Evolutionary conservation across 2,113 vertebrate species (phyloP).

Genomic region (Smithornis capensis): DNA sequence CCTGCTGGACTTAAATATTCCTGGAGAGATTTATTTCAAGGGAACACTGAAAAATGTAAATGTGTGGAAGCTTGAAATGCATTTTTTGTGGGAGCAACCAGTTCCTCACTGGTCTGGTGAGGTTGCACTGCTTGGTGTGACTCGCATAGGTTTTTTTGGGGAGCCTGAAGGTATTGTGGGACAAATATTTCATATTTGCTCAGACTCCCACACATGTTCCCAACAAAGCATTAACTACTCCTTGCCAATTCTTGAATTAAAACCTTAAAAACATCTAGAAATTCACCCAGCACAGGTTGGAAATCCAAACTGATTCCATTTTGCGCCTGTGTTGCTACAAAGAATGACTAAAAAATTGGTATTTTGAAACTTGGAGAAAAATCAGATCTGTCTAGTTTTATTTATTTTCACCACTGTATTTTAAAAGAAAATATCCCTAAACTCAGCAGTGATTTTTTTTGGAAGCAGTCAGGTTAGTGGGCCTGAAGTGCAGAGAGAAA

Average conservation of each 20-base stretch:
- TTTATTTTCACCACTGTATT: not conserved
- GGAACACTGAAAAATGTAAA: conserved; percentile 24
- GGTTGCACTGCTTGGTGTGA: not conserved
- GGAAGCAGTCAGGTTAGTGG: not conserved
- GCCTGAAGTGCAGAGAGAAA: not conserved
- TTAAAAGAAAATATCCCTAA: not conserved
- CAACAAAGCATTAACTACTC: too few species aligned
- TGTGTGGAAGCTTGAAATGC: not conserved
- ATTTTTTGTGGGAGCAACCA: not conserved
- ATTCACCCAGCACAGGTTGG: fast-evolving
- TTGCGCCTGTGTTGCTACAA: not conserved
- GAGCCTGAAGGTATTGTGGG: not conserved
- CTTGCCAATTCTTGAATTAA: not conserved
- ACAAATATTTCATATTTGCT: not conserved
- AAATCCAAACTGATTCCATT: not conserved
- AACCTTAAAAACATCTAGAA: not conserved
- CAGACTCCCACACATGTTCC: fast-evolving
- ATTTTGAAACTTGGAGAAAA: not conserved
- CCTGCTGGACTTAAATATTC: conserved; percentile 32
- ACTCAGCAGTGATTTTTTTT: not conserved
- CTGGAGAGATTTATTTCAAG: conserved; percentile 29
- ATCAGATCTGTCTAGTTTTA: not conserved
- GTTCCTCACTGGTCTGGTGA: not conserved
- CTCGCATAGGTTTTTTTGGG: not conserved
- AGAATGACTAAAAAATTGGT: not conserved